phyloP scores from a whole-genome alignment of 2,797 vertebrate genomes.

The Hoplostethus atlanticus region DNA sequence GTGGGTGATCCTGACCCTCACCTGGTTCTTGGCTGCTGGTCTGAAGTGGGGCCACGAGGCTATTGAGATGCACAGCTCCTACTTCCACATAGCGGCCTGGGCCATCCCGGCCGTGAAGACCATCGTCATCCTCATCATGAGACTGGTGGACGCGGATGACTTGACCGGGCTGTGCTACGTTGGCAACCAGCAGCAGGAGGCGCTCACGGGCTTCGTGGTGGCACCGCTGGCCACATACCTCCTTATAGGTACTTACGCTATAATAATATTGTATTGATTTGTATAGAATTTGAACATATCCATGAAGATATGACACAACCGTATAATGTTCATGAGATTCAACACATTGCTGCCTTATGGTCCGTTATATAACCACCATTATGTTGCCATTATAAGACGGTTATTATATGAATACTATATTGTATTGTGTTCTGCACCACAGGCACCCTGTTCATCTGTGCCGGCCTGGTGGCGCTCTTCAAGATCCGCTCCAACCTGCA shows the following conservation, averaged over 20 bases:
- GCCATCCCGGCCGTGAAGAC: slow-evolving; percentile 98
- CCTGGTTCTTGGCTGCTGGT: slow-evolving; percentile 97
- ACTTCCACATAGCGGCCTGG: slow-evolving; percentile 99
- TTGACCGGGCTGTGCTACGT: slow-evolving; percentile 96
- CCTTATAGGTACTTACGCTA: slow-evolving; percentile 84
- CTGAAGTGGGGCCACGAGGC: slow-evolving; percentile 99
- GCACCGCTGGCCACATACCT: slow-evolving; percentile 97
- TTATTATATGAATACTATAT: neutral
- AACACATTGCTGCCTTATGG: neutral
- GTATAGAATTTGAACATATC: neutral
- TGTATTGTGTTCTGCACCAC: slow-evolving; percentile 7
- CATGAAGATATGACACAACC: no score
- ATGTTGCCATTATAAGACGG: neutral
- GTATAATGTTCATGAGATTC: no score
- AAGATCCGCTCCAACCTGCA: slow-evolving; percentile 99
- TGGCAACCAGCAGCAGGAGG: slow-evolving; percentile 95
- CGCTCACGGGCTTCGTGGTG: slow-evolving; percentile 96
- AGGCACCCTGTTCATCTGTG: slow-evolving; percentile 97
- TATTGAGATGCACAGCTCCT: slow-evolving; percentile 99
- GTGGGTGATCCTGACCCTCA: slow-evolving; percentile 98
- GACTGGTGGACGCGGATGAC: slow-evolving; percentile 96
- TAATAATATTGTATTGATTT: neutral
- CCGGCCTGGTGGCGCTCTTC: slow-evolving; percentile 96
- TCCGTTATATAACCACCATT: neutral
- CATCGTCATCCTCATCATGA: slow-evolving; percentile 98